Evolutionary conservation across 2,113 vertebrate species (phyloP), one percentile per base, ranked within the genome.

Genomic region (Candoia aspera): DNA sequence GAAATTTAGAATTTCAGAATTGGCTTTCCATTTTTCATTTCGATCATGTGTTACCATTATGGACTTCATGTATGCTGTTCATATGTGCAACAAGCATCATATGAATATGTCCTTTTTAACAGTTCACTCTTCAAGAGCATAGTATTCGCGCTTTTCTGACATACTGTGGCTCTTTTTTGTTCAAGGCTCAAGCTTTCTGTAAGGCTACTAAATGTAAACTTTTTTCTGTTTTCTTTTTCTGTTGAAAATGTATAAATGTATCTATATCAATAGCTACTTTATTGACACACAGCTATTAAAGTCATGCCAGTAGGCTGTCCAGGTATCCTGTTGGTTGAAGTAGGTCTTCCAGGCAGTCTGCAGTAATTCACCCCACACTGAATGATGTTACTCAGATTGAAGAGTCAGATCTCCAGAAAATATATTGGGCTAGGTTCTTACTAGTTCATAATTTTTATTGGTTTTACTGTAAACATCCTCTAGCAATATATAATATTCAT

Each of bases 201-300:
- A 49, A 33, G 55, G 11, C 90, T 53, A 10, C 87, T 90, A 4
- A 83, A 91, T 83, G 89, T 93, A 88, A 91, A 89, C 12, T 88
- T 92, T 23, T 1, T 55, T 2, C 85, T 21, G 12, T 26, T 86
- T 3, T n/a, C 91, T 26, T 33, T 23, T 62, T 17, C 62, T 29
- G n/a, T 89, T 85, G 79, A 84, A 37, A 21, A 2, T 73, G 0
- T 83, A 49, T 87, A 87, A 2, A 37, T 26, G 8, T 86, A 3
- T 42, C 26, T 79, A 57, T 57, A 46, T 58, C 55, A 49, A 21
- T 59, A 58, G 33, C 26, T 12, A 11, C 15, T 29, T 49, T 59
- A 59, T 49, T 29, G 62, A 19, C 8, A 59, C 55, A 84, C 37
- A 60, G 10, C 19, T 49, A n/a, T 23, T 19, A 59, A 33, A 24